These are phyloP conservation scores for Chamaetylas fuelleborni DNA, from an alignment of 2,113 vertebrate species.

Conservation along the genomic window DNA sequence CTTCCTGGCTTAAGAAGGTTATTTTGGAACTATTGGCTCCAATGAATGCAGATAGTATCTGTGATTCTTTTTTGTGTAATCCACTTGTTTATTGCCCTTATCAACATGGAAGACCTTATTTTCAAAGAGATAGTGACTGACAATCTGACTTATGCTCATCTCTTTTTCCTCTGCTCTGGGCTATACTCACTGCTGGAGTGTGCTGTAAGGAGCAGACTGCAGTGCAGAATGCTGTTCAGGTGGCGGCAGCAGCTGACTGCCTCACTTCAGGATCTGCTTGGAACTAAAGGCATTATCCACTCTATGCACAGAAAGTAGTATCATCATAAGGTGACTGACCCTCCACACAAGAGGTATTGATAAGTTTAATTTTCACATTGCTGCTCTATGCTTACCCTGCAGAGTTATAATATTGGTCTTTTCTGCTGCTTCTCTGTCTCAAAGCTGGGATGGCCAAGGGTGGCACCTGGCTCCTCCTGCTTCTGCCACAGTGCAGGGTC, in stretches of 20 bases:
- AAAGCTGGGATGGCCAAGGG: neutral
- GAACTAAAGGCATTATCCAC: neutral
- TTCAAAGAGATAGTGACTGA: neutral
- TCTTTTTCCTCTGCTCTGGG: neutral
- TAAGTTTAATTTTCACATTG: neutral
- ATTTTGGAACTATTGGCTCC: slow-evolving; percentile 7
- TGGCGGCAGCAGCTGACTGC: neutral
- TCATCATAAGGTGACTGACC: neutral
- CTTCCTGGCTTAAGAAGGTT: neutral
- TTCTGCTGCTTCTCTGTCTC: neutral
- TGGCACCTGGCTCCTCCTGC: neutral
- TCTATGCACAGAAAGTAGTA: neutral
- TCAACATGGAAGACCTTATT: neutral
- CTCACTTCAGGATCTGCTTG: neutral
- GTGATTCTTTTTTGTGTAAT: neutral
- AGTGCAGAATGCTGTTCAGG: neutral
- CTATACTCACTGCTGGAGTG: neutral
- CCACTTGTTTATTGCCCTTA: neutral
- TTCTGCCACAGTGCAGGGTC: neutral
- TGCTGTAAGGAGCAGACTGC: neutral
- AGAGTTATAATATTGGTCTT: neutral
- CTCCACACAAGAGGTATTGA: neutral
- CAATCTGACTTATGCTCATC: neutral
- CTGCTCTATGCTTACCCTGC: neutral
- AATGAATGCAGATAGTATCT: neutral